phyloP scores from a whole-genome alignment of 1,140 invertebrate species.

The Drosophila yakuba region DNA sequence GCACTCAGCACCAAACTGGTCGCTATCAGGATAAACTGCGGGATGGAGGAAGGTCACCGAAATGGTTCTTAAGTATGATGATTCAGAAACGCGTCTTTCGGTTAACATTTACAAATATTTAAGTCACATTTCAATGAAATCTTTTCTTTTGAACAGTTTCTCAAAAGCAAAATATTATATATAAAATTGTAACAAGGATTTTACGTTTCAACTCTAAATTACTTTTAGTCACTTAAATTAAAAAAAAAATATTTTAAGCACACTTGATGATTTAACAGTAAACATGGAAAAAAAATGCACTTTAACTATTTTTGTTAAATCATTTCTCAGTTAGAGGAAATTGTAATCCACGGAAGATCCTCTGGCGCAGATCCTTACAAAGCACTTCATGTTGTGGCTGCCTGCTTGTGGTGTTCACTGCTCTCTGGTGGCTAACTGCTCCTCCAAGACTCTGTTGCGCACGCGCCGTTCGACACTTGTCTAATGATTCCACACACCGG shows the following conservation, averaged over 20 bases:
- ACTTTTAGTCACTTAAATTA: no score
- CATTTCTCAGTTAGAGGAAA: neutral
- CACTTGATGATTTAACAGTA: neutral
- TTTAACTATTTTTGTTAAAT: neutral
- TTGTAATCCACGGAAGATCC: conserved; percentile 39
- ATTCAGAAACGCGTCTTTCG: no score
- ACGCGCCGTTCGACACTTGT: conserved; percentile 65
- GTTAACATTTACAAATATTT: no score
- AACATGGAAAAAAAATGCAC: neutral
- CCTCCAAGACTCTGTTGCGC: conserved; percentile 49
- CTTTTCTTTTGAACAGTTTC: no score
- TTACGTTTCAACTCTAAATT: neutral
- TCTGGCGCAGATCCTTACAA: conserved; percentile 50
- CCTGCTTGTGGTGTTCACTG: conserved; percentile 48
- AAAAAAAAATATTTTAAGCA: neutral
- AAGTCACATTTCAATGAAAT: neutral
- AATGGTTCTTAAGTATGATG: no score
- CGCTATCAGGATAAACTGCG: conserved; percentile 56
- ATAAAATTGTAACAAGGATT: neutral
- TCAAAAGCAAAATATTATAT: neutral
- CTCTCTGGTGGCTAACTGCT: conserved; percentile 22
- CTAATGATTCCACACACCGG: conserved; percentile 52
- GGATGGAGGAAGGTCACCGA: neutral
- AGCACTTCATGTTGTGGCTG: conserved; percentile 79
- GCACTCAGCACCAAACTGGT: conserved; percentile 43